Conservation (phyloP, 1,140 invertebrate species). For the Drosophila hydei region DNA sequence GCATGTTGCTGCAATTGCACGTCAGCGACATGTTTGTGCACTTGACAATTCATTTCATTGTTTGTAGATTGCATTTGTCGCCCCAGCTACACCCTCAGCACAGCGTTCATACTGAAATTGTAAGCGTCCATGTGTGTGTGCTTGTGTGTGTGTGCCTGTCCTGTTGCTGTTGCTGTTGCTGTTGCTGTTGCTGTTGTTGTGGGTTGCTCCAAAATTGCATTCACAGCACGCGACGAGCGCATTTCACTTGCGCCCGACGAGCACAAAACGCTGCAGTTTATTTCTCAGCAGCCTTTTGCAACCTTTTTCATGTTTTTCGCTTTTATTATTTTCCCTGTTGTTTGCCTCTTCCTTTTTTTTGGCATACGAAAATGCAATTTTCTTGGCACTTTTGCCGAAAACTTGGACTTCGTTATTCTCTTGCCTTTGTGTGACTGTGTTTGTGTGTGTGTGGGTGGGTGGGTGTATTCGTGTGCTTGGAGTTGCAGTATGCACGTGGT, state of each 20-base stretch:
- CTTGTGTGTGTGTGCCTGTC: neutral
- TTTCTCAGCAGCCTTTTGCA: conserved; percentile 74
- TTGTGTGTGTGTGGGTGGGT: conserved; percentile 29
- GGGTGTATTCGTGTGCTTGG: conserved; percentile 26
- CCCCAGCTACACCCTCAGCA: conserved; percentile 18
- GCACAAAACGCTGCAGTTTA: conserved; percentile 73
- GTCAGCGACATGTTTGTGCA: conserved; percentile 80
- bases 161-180: conserved; percentile 23
- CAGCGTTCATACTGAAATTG: conserved; percentile 11
- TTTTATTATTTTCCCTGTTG: conserved; percentile 5
- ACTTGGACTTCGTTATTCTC: conserved; percentile 47
- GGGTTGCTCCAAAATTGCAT: conserved; percentile 70
- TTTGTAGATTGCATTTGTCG: conserved; percentile 83
- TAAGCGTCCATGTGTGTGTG: conserved; percentile 7
- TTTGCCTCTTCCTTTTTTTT: conserved; percentile 13
- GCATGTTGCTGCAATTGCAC: conserved; percentile 64
- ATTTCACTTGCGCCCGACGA: conserved; percentile 64
- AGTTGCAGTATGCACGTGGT: conserved; percentile 79
- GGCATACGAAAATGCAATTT: conserved; percentile 73
- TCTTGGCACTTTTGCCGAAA: conserved; percentile 80
- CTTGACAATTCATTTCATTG: conserved; percentile 83
- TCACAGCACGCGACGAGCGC: conserved; percentile 81
- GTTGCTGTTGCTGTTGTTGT: conserved; percentile 14
- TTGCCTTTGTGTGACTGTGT: conserved; percentile 20
- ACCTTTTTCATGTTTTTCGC: conserved; percentile 62